Evolutionary conservation across 2,888 invertebrate genomes (phyloP), one percentile per base, ranked within the genome.

Genomic region (Ethmia dodecea): DNA sequence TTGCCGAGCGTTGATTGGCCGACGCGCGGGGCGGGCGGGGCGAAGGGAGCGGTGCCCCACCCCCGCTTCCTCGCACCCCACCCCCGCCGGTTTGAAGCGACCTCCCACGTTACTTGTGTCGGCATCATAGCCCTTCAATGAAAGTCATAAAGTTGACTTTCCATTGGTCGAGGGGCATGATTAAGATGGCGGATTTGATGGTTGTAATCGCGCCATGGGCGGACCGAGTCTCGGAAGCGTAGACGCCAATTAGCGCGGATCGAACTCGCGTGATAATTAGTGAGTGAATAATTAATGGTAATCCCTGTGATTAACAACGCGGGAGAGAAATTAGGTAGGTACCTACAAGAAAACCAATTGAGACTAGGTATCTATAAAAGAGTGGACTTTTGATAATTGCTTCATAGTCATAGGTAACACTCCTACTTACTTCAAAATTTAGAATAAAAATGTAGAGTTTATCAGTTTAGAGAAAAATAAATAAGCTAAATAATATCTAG

Each of bases 151-250:
- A 59, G 76, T 71, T 43, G 33, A 52, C 34, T 55, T 61, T 78
- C n/a, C 39, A 33, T 33, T 52, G 52, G 18, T 26, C 31, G 37
- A 48, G 33, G 38, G 55, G 60, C 60, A 59, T 45, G 37, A 43
- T 42, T 52, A 58, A 52, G 43, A 53, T 79, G 67, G 78, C 49
- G 53, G 52, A 45, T 54, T 59, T 61, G 69, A 78, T 78, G 78
- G 78, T 72, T 65, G 65, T 77, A 77, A 79, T 77, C 71, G 69
- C 63, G 73, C 77, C 81, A 84, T 84, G 83, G 84, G 84, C 84
- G 84, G 80, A 81, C 11, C 81, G 69, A 62, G 65, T 52, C 64
- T 72, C 61, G 59, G 64, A 68, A 66, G 66, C 66, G 70, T 60
- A 70, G 77, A 80, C 73, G 73, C 77, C 84, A 84, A 84, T 84